These are phyloP conservation scores for Hassar affinis DNA, from an alignment of 2,113 vertebrate genomes.

Conservation along the genomic window DNA sequence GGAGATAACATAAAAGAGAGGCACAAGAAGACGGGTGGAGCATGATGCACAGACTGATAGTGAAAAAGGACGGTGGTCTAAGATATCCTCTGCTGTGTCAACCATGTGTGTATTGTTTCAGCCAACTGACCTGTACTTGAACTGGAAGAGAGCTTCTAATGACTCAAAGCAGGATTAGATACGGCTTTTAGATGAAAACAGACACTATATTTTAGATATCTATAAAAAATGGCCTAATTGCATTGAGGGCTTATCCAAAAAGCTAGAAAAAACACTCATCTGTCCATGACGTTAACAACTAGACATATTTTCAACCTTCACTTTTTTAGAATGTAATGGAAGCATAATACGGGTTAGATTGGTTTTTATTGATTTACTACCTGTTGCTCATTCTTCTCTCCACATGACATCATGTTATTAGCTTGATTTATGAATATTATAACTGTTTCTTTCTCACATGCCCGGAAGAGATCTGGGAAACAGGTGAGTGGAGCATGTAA, in stretches of 20 bases:
- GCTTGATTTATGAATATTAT: slow-evolving; percentile 8
- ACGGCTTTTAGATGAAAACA: slow-evolving; percentile 12
- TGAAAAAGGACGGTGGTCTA: background rate
- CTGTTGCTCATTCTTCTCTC: background rate
- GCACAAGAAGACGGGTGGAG: background rate
- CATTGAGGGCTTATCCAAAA: background rate
- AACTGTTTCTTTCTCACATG: background rate
- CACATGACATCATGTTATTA: slow-evolving; percentile 4
- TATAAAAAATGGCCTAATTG: slow-evolving; percentile 2
- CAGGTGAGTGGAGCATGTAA: slow-evolving; percentile 29
- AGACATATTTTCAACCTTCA: background rate
- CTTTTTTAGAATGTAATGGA: background rate
- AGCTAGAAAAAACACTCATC: background rate
- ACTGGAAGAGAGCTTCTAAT: background rate
- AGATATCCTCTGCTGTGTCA: background rate
- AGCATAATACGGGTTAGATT: background rate
- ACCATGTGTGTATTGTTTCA: background rate
- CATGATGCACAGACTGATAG: background rate
- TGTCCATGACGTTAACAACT: background rate
- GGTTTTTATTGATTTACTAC: background rate
- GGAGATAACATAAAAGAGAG: slow-evolving; percentile 13
- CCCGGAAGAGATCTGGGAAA: slow-evolving; percentile 16
- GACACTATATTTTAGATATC: background rate
- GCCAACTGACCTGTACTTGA: slow-evolving; percentile 7
- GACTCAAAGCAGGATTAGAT: background rate